Evolutionary conservation across 2,797 vertebrate genomes (phyloP).

Genomic region (Leucoraja ocellata): DNA sequence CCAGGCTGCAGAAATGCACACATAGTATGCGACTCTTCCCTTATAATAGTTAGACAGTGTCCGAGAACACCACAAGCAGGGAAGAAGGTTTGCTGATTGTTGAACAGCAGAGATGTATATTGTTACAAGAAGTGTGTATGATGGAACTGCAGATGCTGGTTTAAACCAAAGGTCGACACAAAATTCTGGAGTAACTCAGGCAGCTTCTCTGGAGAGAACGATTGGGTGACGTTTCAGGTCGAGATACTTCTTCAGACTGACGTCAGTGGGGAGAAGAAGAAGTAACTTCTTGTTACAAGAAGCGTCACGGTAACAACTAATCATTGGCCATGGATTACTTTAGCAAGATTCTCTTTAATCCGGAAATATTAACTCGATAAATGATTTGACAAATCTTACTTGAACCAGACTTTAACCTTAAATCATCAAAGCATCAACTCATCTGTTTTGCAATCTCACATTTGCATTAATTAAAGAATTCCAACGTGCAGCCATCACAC

Average conservation of each 20-base stretch:
- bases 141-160: too few species aligned
- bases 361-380: background rate
- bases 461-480: background rate
- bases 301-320: background rate
- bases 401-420: background rate
- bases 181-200: too few species aligned
- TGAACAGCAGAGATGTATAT: background rate
- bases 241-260: too few species aligned
- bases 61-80: background rate
- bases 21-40: background rate
- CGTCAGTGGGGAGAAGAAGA: too few species aligned
- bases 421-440: background rate
- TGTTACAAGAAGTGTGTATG: background rate
- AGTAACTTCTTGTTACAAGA: background rate
- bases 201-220: too few species aligned
- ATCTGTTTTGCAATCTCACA: background rate
- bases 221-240: too few species aligned
- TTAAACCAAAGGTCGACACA: too few species aligned
- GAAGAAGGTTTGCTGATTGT: background rate
- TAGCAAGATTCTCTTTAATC: background rate
- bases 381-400: background rate
- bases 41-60: background rate
- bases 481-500: background rate
- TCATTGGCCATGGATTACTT: background rate
- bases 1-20: too few species aligned